Evolutionary conservation across 2,888 invertebrate genomes (phyloP), one percentile per base, ranked within the genome.

Genomic region (Cylindroiulus punctatus): DNA sequence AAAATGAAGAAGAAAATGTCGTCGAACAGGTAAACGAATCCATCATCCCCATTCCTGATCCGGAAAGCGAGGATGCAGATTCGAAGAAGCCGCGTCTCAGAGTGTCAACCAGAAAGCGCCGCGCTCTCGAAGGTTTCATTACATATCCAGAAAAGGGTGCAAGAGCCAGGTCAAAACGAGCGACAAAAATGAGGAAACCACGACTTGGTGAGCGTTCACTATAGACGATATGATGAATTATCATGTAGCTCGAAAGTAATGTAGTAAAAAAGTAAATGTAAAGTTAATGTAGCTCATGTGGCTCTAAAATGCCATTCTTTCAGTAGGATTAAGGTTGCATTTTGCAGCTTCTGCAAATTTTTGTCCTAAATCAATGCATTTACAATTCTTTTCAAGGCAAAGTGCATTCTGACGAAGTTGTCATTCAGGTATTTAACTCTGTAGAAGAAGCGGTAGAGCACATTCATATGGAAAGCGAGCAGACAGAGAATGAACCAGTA

Each of bases 41-140:
- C 22, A 65, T 4, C 8, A 65, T 65, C 65, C 12, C 65, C 65
- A 65, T 65, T 65, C 65, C 65, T 65, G 65, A 65, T n/a, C n/a
- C n/a, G n/a, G n/a, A n/a, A 26, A 65, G n/a, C 65, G 65, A 65
- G 22, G 65, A 65, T n/a, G 22, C 26, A 12, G 5, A 22, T 10
- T 65, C 65, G 26, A 26, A 26, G 4, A 65, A 65, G 65, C 2
- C 26, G 19, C 65, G 65, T 12, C 65, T 65, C 10, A 22, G 65
- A 65, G 65, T 26, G 65, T 65, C 65, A 26, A 65, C 65, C 26
- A 7, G 65, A 12, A 65, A 65, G 4, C 65, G 65, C 12, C 22
- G 26, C 1, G 12, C 65, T 65, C 65, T 65, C 8, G 26, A 65
- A 26, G 65, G 65, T 26, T 65, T 65, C 65, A 65, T 65, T 65